Base-by-base conservation (phyloP, 2,113 vertebrate genomes). In the Melanostigma gelatinosum region DNA sequence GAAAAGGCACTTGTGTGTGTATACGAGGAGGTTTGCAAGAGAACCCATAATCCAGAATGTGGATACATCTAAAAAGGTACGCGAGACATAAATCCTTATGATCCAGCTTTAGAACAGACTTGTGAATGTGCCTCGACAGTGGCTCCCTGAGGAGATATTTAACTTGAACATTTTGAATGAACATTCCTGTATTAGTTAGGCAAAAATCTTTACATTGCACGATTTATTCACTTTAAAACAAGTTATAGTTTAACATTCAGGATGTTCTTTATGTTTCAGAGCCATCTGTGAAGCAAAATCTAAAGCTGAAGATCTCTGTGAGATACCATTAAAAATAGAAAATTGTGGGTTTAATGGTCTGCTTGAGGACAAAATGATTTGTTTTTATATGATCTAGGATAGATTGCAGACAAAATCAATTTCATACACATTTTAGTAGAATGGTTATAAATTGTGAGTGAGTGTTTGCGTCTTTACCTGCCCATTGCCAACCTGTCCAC, bases 401-500 rank as follows among this genome's bases (percentile, higher is more conserved):
- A 24, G 24, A 52, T 1, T 38, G 16, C 38, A 27, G 34, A 13
- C 18, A 16, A 60, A 38, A 36, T 77, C 12, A 4, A n/a, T n/a
- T 38, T 64, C 7, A n/a, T 79, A 5, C 8, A 48, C 1, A 20
- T 61, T 52, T 40, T 54, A 61, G 32, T 79, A 48, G 27, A 52
- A n/a, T 24, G 32, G 38, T 18, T 3, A 50, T 61, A 8, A 36
- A 38, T 5, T 62, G 4, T 1, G 24, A 13, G 61, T 38, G 18
- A 52, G 52, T 57, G 38, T 10, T 20, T 72, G 24, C 12, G 29
- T 12, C n/a, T 72, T 77, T 94, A 99, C 98, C 97, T 99, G 98
- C 72, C 98, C 97, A 0, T 95, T 95, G 79, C 98, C 98, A 73
- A 99, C 96, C 75, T 93, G 95, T 85, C 97, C 98, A 82, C 98